Evolutionary conservation across 2,113 vertebrate genomes (phyloP).

Genomic region (Oophaga pumilio): DNA sequence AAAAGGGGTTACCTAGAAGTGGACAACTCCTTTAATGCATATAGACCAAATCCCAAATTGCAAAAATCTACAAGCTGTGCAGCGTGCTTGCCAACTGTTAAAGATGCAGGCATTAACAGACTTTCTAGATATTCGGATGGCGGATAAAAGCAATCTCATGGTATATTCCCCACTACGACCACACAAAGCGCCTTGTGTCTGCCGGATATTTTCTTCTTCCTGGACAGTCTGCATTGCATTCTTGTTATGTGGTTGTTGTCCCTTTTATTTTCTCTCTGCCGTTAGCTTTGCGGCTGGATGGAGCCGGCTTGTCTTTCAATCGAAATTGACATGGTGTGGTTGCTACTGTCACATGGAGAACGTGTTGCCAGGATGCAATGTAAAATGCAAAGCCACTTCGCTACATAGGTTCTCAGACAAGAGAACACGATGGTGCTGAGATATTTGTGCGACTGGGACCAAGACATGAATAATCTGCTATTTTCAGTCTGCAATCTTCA

Average conservation of each 20-base stretch:
- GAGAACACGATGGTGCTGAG: not conserved
- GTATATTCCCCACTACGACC: not conserved
- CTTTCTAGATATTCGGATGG: not conserved
- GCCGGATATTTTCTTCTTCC: not conserved
- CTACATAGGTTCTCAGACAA: not conserved
- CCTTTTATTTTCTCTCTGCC: not conserved
- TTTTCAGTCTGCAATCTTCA: no score
- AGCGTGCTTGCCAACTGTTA: no score
- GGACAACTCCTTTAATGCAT: no score
- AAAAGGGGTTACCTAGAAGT: no score
- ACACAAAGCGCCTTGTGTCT: not conserved
- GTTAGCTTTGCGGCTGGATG: constrained; percentile 3
- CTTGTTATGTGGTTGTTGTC: not conserved
- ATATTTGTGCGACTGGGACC: not conserved
- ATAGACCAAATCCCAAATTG: no score
- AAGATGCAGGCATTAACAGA: not conserved
- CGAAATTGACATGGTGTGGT: not conserved
- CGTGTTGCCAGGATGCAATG: not conserved
- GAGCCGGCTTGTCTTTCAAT: constrained; percentile 1
- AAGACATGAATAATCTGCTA: not conserved
- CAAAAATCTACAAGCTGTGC: no score
- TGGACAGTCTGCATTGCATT: not conserved
- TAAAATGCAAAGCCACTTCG: not conserved
- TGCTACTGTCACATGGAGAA: not conserved
- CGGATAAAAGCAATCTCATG: not conserved